These are phyloP conservation scores for Myzus persicae DNA, from an alignment of 1,140 invertebrate genomes.

Conservation along the genomic window DNA sequence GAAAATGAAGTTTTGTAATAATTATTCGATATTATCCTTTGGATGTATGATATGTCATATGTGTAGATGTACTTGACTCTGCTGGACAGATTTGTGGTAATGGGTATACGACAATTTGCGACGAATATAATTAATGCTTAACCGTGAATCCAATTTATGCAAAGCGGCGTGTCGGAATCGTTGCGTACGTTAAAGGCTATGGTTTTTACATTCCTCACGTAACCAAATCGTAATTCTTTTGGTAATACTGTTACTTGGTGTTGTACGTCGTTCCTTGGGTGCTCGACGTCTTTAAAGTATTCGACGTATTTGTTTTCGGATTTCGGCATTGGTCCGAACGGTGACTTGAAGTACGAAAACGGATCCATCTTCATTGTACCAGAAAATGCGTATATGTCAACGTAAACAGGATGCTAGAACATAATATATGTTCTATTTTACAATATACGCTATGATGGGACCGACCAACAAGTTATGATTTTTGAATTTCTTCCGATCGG, in stretches of 20 bases:
- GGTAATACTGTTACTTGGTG: not conserved
- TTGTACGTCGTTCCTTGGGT: not conserved
- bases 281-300: slow-evolving; percentile 14
- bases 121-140: not conserved
- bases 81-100: not conserved
- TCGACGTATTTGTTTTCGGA: slow-evolving; percentile 3
- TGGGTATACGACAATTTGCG: not conserved
- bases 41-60: not conserved
- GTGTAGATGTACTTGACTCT: not conserved
- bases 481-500: not conserved
- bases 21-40: no score
- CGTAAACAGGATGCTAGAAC: slow-evolving; percentile 23
- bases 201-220: not conserved
- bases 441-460: not conserved
- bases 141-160: slow-evolving; percentile 32
- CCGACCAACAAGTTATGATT: not conserved
- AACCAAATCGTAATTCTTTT: slow-evolving; percentile 17
- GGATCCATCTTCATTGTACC: not conserved
- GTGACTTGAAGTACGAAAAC: slow-evolving; percentile 24
- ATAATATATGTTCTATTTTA: not conserved
- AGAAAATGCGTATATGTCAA: slow-evolving; percentile 48
- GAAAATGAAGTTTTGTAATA: no score
- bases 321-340: not conserved
- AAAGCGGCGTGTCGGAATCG: not conserved
- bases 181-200: not conserved